Percentiles rank a stretch among this genome's conserved stretches.
Evolutionary conservation across 2,797 vertebrate species (phyloP).

Genomic region (Ficedula albicollis): DNA sequence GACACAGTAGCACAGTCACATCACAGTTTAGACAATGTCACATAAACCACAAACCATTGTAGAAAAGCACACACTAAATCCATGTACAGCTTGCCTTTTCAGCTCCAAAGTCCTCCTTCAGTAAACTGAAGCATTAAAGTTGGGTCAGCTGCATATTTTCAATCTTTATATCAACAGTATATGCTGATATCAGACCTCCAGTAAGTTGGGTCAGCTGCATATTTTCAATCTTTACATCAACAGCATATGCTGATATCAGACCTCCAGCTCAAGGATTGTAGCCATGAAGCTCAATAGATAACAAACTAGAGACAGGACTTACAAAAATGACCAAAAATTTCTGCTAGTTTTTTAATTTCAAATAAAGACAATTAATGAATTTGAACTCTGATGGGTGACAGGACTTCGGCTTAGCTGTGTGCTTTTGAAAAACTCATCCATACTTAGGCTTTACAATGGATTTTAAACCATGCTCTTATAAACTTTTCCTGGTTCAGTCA

Average conservation of each 20-base stretch:
- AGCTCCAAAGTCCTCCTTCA: neutral
- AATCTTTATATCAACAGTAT: neutral
- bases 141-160: conserved; percentile 8
- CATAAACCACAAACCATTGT: conserved; percentile 1
- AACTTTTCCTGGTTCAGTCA: neutral
- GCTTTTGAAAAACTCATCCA: neutral
- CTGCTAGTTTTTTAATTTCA: neutral
- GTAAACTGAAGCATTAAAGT: neutral
- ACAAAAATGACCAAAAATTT: neutral
- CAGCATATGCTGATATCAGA: neutral
- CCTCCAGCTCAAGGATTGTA: neutral
- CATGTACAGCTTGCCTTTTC: neutral
- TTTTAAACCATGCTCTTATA: neutral
- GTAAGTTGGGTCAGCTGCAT: neutral
- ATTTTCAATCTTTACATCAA: conserved; percentile 17
- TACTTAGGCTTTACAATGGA: neutral
- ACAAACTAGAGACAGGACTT: neutral
- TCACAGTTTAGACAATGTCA: neutral
- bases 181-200: neutral
- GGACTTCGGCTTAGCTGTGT: neutral
- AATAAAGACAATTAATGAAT: neutral
- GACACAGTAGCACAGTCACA: neutral
- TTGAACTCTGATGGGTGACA: neutral
- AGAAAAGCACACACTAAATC: neutral
- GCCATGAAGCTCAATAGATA: neutral